These are phyloP conservation scores for Hermaeophaga mercurialis DNA, from an alignment of 2,888 invertebrate genomes.

Conservation along the genomic window DNA sequence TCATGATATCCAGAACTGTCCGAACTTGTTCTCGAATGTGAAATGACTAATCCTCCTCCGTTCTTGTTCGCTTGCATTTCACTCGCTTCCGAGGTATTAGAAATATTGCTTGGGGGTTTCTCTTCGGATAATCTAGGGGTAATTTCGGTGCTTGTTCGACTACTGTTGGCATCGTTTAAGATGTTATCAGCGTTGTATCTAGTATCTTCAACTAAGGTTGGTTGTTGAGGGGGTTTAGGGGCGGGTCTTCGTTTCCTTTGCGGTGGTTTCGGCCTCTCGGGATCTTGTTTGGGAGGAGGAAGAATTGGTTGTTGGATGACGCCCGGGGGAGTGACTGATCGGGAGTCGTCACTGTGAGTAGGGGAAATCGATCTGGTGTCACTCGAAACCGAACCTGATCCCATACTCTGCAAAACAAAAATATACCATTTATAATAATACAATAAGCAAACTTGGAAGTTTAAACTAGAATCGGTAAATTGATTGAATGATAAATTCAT, in stretches of 20 bases:
- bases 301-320: constrained; percentile 46
- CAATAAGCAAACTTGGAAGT: no score
- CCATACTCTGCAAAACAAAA: constrained; percentile 54
- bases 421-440: no score
- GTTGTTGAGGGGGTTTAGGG: constrained; percentile 61
- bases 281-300: constrained; percentile 49
- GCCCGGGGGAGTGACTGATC: constrained; percentile 56
- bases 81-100: constrained; percentile 33
- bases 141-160: constrained; percentile 4
- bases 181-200: background rate
- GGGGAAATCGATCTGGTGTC: constrained; percentile 62
- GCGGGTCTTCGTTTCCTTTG: constrained; percentile 64
- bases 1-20: constrained; percentile 77
- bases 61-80: constrained; percentile 37
- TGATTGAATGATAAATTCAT: no score
- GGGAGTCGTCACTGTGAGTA: constrained; percentile 65
- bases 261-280: constrained; percentile 59
- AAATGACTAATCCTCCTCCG: constrained; percentile 57
- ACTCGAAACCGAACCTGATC: constrained; percentile 55
- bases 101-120: constrained; percentile 40
- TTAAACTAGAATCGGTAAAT: no score
- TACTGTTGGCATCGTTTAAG: background rate
- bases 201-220: background rate
- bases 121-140: constrained; percentile 33
- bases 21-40: constrained; percentile 73